phyloP scores from a whole-genome alignment of 2,113 vertebrate species.

The Psilopsiagon aymara region DNA sequence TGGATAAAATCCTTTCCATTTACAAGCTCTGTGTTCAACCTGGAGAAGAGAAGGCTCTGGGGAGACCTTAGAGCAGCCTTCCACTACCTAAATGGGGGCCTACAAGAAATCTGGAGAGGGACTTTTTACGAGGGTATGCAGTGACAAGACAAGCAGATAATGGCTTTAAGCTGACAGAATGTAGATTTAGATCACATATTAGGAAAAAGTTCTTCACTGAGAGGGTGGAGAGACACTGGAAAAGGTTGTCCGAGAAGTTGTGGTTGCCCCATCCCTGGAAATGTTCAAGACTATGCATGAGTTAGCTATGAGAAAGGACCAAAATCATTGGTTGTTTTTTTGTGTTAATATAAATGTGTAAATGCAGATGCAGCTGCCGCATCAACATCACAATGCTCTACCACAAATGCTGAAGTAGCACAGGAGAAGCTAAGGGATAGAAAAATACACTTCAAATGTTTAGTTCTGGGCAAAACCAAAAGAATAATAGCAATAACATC shows the following conservation, averaged over 20 bases:
- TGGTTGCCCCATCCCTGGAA: neutral
- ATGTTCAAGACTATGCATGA: neutral
- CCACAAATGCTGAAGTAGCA: neutral
- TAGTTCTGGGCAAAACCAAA: neutral
- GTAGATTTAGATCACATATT: neutral
- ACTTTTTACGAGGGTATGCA: neutral
- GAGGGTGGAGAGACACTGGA: neutral
- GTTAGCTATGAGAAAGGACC: neutral
- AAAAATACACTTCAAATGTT: neutral
- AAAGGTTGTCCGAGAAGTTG: neutral
- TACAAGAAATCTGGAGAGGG: neutral
- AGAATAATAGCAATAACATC: neutral
- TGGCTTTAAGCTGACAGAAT: neutral
- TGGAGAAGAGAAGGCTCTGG: neutral
- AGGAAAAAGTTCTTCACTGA: neutral
- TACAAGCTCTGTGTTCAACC: accelerated
- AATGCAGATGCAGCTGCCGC: neutral
- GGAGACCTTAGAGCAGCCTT: neutral
- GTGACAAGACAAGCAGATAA: neutral
- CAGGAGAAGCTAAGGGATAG: neutral
- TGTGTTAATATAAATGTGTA: neutral
- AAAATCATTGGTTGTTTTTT: neutral
- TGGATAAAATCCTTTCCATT: neutral
- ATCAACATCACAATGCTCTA: neutral
- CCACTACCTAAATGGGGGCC: neutral